Evolutionary conservation across 2,113 vertebrate genomes (phyloP).

Genomic region (Pteruthius melanotis): DNA sequence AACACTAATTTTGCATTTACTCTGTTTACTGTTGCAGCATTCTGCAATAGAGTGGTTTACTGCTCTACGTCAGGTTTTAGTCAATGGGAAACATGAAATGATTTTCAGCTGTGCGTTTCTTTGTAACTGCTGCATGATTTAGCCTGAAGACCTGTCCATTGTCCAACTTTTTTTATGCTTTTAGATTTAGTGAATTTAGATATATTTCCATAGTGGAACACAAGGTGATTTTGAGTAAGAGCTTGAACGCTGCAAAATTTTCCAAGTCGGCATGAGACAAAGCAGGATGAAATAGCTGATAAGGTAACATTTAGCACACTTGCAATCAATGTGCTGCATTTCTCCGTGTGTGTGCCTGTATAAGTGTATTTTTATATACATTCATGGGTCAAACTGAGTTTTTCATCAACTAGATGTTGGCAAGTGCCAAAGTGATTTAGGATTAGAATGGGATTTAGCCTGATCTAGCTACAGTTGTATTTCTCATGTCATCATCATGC

Average conservation of each 20-base stretch:
- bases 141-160: background rate
- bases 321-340: background rate
- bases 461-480: background rate
- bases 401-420: background rate
- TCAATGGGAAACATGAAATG: background rate
- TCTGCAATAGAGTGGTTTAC: background rate
- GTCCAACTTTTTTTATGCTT: background rate
- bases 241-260: background rate
- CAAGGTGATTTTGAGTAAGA: background rate
- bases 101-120: background rate
- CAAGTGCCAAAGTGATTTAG: background rate
- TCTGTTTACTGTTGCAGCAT: background rate
- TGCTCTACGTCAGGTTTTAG: background rate
- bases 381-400: conserved; percentile 23
- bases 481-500: conserved; percentile 23
- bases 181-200: background rate
- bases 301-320: background rate
- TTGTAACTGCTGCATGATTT: background rate
- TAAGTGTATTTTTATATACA: background rate
- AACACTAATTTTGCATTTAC: background rate
- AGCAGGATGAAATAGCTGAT: background rate
- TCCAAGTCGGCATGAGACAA: background rate
- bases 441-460: background rate
- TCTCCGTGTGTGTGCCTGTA: background rate
- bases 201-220: background rate